Conservation (phyloP, 2,797 vertebrate species). For the Tragelaphus oryx region DNA sequence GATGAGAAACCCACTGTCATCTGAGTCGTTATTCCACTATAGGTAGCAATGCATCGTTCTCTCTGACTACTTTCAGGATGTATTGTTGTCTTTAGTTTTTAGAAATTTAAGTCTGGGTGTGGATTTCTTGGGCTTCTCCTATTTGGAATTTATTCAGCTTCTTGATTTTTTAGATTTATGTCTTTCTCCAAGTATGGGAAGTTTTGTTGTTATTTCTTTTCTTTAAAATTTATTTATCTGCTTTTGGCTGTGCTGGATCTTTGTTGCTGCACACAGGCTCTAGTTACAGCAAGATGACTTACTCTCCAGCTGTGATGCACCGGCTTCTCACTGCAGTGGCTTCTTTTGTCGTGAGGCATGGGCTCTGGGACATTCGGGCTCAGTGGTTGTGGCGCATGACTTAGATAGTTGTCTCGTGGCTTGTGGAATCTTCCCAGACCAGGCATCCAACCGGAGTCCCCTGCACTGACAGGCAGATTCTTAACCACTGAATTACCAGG, state of each 20-base stretch:
- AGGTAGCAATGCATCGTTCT: not conserved
- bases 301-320: too few relatives aligned
- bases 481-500: not conserved
- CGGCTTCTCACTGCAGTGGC: accelerated
- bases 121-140: not conserved
- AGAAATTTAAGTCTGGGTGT: not conserved
- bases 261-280: not conserved
- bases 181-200: not conserved
- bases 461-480: not conserved
- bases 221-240: not conserved
- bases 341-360: not conserved
- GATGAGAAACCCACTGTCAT: not conserved
- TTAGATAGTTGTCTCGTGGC: not conserved
- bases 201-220: not conserved
- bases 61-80: not conserved
- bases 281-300: not conserved
- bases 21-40: not conserved
- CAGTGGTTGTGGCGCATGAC: not conserved
- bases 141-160: not conserved
- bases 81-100: not conserved
- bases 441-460: not conserved
- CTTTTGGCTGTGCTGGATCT: not conserved
- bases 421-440: not conserved
- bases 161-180: not conserved
- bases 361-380: not conserved